phyloP scores from a whole-genome alignment of 2,797 vertebrate genomes.

The Acipenser oxyrinchus region DNA sequence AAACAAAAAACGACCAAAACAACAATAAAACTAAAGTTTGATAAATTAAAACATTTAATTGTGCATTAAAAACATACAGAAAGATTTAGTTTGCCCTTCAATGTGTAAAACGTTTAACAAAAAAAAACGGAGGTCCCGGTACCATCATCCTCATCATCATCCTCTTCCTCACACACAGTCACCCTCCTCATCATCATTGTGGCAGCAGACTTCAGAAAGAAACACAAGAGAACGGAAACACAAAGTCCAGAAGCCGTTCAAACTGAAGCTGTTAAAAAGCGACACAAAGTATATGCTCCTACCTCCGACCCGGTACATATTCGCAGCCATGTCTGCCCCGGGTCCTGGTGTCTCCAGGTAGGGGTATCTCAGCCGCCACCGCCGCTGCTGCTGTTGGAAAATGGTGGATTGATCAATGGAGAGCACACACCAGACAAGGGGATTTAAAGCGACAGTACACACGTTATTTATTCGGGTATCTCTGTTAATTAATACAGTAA shows the following conservation, averaged over 20 bases:
- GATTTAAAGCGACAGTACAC: constrained; percentile 71
- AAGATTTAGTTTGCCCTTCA: constrained; percentile 1
- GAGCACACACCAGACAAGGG: constrained; percentile 53
- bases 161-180: constrained; percentile 30
- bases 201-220: constrained; percentile 53
- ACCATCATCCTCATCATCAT: constrained; percentile 20
- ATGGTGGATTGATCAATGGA: constrained; percentile 78
- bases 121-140: constrained; percentile 1
- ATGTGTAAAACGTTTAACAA: constrained; percentile 5
- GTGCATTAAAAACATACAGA: constrained; percentile 6
- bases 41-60: background rate
- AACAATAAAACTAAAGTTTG: constrained; percentile 21
- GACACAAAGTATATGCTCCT: constrained; percentile 31
- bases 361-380: constrained; percentile 48
- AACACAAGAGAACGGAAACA: constrained; percentile 54
- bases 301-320: constrained; percentile 81
- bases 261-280: constrained; percentile 25
- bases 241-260: constrained; percentile 32
- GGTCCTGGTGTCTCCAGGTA: constrained; percentile 68
- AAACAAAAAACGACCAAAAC: background rate
- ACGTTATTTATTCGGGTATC: constrained; percentile 17
- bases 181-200: constrained; percentile 50
- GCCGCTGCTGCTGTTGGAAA: constrained; percentile 66
- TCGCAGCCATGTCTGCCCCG: constrained; percentile 72
- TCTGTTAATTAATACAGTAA: constrained; percentile 15